A percentile compares a stretch with the other conserved stretches of the same genome.
phyloP scores from a whole-genome alignment of 2,113 vertebrate species.

The Erythrolamprus reginae region DNA sequence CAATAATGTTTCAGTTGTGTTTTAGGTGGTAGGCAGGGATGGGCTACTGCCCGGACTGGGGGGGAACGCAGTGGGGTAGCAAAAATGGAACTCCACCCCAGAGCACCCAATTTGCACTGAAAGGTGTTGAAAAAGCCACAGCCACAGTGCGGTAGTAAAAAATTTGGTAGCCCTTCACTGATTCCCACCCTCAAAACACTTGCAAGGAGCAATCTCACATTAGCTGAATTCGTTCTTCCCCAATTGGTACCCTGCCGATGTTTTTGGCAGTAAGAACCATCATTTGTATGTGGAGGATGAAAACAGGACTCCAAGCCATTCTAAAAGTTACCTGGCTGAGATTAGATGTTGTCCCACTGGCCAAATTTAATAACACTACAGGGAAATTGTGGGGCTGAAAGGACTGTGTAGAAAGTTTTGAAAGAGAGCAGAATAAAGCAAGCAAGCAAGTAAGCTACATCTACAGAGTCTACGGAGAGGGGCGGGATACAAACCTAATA shows the following conservation, averaged over 20 bases:
- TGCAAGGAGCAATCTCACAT: background rate
- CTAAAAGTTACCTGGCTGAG: background rate
- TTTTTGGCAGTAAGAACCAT: background rate
- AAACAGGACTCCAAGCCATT: background rate
- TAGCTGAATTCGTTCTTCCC: background rate
- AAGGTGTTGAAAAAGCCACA: no score
- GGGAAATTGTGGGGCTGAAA: background rate
- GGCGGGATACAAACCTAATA: no score
- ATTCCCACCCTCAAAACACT: background rate
- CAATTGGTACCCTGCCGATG: background rate
- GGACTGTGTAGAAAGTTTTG: background rate
- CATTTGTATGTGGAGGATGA: background rate
- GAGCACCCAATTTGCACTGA: no score
- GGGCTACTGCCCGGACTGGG: no score
- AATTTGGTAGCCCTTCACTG: no score
- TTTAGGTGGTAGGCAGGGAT: background rate
- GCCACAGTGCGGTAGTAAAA: no score
- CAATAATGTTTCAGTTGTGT: background rate
- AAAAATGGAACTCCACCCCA: no score
- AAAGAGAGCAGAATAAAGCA: background rate
- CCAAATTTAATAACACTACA: background rate
- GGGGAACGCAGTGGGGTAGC: no score
- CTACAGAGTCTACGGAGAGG: no score
- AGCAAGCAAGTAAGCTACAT: background rate
- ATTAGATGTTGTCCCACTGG: background rate